phyloP scores from a whole-genome alignment of 2,113 vertebrate genomes.

The Ceyx melanurus region DNA sequence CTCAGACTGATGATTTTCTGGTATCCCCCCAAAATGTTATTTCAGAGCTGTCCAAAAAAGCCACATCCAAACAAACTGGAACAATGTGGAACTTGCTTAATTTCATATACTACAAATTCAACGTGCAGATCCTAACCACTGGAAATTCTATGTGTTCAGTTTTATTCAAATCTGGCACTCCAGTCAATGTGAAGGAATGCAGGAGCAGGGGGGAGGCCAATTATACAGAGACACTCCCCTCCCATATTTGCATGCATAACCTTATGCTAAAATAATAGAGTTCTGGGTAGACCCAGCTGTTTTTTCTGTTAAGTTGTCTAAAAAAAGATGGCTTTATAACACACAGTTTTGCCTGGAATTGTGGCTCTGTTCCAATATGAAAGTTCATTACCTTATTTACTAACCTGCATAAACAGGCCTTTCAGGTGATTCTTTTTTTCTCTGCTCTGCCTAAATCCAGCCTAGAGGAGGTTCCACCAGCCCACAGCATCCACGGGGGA shows the following conservation, averaged over 20 bases:
- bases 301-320: slow-evolving; percentile 16
- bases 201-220: neutral
- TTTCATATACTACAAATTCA: slow-evolving; percentile 4
- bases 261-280: slow-evolving; percentile 5
- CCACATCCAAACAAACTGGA: neutral
- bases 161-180: neutral
- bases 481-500: neutral
- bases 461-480: neutral
- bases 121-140: neutral
- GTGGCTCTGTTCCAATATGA: neutral
- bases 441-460: neutral
- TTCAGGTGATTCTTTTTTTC: neutral
- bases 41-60: neutral
- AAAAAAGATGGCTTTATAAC: neutral
- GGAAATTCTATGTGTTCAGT: neutral
- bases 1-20: slow-evolving; percentile 32
- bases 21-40: neutral
- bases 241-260: neutral
- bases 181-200: neutral
- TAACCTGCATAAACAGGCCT: neutral
- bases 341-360: neutral
- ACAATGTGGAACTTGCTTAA: neutral
- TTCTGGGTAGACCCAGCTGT: neutral
- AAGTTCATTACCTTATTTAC: slow-evolving; percentile 5
- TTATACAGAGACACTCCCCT: neutral